Base-by-base conservation (phyloP, 2,888 invertebrate genomes). In the Ligdia adustata region DNA sequence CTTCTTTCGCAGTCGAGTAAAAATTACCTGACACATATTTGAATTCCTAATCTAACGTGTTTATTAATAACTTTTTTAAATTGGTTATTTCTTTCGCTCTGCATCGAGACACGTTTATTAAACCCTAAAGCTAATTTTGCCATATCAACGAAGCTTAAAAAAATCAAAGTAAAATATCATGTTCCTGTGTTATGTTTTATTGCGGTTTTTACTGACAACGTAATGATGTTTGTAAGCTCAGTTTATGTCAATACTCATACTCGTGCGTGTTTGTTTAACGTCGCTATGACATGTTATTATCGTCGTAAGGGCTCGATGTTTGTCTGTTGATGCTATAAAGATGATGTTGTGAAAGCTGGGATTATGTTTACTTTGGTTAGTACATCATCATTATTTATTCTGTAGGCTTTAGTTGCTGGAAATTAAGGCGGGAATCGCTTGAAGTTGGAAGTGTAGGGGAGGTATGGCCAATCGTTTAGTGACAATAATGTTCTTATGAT, bases 401-500 rank as follows among this genome's bases (percentile, higher is more conserved):
- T 6, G 22, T 22, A n/a, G n/a, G 22, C 22, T 22, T 38, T 49
- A 37, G 9, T 1, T 0, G 9, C 7, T 15, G 3, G 43, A 2
- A 9, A 38, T 48, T 53, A 16, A 20, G 48, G 18, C 33, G 9
- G 37, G 3, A 11, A 7, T 34, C 3, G 12, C 29, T 38, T 52
- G 9, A n/a, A 4, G 11, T 26, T 2, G 9, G 11, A 32, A n/a
- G 26, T 15, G 40, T 22, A 18, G n/a, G 22, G 1, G 7, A n/a
- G 22, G 3, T 22, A 41, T 38, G 12, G 41, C 33, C 44, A 37
- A 56, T 54, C 43, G 47, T 48, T 49, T 15, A 9, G 34, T 31
- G 47, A n/a, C n/a, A n/a, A 55, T 54, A 54, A 56, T 47, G 50
- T 44, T 24, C 13, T 51, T n/a, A n/a, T n/a, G n/a, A n/a, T n/a